Evolutionary conservation across 30 jellyfish, hydroid and myxozoan species (phyloP).

Genomic region (Turritopsis dohrnii): DNA sequence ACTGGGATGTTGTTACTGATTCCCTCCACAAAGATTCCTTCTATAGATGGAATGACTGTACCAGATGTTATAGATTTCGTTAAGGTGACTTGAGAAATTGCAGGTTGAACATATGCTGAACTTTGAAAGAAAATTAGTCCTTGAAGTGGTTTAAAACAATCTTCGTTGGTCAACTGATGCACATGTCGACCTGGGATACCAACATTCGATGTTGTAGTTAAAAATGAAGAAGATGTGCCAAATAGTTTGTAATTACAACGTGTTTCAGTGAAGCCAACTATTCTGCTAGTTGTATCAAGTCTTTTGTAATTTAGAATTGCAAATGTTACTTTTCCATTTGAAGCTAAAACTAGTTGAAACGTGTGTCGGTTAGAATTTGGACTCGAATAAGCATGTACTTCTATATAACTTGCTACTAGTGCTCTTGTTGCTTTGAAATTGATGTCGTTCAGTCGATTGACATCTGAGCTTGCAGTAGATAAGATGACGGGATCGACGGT

Average conservation of each 20-base stretch:
- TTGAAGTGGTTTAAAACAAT: not conserved
- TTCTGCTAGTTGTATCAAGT: not conserved
- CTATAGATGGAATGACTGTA: not conserved
- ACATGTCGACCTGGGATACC: slow-evolving; percentile 10
- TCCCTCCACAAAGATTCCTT: not conserved
- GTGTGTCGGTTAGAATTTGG: not conserved
- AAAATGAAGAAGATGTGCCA: not conserved
- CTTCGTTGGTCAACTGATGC: not conserved
- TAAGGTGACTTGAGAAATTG: not conserved
- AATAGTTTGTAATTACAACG: not conserved
- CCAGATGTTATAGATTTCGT: not conserved
- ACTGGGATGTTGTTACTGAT: not conserved
- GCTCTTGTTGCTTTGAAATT: slow-evolving; percentile 1
- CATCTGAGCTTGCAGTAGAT: not conserved
- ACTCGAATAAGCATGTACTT: not conserved
- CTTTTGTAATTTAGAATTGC: not conserved
- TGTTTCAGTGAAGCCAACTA: not conserved
- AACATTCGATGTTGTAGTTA: not conserved
- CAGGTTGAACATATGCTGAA: not conserved
- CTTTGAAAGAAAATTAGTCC: not conserved
- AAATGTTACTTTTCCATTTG: not conserved
- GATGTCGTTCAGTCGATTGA: not conserved
- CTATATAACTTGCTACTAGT: not conserved
- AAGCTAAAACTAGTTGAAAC: not conserved
- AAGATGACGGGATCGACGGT: not conserved